Conservation (phyloP, 2,113 vertebrate species). For the Propithecus coquereli region DNA sequence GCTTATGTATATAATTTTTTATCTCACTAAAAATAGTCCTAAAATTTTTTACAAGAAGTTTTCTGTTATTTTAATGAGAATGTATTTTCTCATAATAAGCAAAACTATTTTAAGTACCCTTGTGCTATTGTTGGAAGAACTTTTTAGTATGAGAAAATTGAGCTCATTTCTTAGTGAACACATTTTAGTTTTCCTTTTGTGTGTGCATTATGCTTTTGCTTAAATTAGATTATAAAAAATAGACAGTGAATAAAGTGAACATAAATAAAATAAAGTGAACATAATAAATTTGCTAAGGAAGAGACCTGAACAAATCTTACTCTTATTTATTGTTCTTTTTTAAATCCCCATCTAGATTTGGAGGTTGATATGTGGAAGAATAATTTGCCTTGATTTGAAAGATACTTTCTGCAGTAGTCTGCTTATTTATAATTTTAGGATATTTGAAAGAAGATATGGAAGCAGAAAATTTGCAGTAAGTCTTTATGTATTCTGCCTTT, state of each 20-base stretch:
- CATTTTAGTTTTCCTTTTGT: not conserved
- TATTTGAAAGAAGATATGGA: slow-evolving; percentile 89
- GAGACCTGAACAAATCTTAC: not conserved
- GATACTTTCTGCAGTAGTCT: slow-evolving; percentile 88
- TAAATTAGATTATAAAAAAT: not conserved
- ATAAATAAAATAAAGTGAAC: not conserved
- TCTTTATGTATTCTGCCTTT: slow-evolving; percentile 47
- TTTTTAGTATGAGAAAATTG: not conserved
- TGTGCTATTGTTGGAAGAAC: not conserved
- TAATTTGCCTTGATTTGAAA: slow-evolving; percentile 87
- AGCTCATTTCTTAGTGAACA: not conserved
- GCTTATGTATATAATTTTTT: not conserved
- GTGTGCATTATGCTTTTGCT: not conserved
- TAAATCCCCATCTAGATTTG: slow-evolving; percentile 80
- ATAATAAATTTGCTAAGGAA: not conserved
- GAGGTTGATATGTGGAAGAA: slow-evolving; percentile 85
- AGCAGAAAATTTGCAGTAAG: slow-evolving; percentile 89
- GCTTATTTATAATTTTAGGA: slow-evolving; percentile 88
- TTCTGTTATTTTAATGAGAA: not conserved
- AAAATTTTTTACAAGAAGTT: not conserved
- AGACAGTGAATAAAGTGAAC: not conserved
- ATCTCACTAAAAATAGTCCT: not conserved
- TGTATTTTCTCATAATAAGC: not conserved
- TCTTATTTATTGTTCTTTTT: slow-evolving; percentile 54
- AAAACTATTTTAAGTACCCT: not conserved